Conservation (phyloP, 1,140 invertebrate genomes). For the Yoshiicerus persimilis region DNA sequence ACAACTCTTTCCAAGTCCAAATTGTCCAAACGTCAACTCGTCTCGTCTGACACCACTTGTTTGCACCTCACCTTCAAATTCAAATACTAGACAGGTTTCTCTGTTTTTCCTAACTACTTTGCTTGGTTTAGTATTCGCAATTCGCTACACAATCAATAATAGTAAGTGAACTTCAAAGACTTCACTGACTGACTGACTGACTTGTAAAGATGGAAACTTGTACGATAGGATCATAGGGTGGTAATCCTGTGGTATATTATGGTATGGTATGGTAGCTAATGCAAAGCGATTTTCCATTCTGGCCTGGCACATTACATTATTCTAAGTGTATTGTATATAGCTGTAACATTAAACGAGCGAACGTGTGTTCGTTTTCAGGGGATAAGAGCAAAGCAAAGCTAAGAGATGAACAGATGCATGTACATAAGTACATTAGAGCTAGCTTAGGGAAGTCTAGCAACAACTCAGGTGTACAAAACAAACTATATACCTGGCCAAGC, state of each 20-base stretch:
- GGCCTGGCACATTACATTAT: background rate
- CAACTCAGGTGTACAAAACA: background rate
- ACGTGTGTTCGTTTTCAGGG: background rate
- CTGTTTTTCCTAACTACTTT: background rate
- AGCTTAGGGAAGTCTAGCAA: background rate
- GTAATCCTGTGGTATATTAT: too few relatives aligned
- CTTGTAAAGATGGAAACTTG: constrained; percentile 9
- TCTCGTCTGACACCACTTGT: background rate
- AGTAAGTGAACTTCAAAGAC: background rate
- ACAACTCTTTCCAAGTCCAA: background rate
- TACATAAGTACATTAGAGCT: background rate
- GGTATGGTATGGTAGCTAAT: too few relatives aligned
- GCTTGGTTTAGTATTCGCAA: background rate
- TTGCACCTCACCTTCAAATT: background rate
- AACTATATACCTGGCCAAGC: background rate
- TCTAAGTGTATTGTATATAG: background rate
- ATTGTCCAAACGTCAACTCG: background rate
- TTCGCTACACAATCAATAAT: background rate
- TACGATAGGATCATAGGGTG: background rate
- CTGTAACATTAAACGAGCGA: background rate
- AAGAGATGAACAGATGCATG: background rate
- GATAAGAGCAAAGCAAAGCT: background rate
- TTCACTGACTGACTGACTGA: constrained; percentile 12
- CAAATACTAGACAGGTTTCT: background rate
- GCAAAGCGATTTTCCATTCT: background rate